Evolutionary conservation across 2,797 vertebrate species (phyloP).

Genomic region (Hippopotamyrus pictus): DNA sequence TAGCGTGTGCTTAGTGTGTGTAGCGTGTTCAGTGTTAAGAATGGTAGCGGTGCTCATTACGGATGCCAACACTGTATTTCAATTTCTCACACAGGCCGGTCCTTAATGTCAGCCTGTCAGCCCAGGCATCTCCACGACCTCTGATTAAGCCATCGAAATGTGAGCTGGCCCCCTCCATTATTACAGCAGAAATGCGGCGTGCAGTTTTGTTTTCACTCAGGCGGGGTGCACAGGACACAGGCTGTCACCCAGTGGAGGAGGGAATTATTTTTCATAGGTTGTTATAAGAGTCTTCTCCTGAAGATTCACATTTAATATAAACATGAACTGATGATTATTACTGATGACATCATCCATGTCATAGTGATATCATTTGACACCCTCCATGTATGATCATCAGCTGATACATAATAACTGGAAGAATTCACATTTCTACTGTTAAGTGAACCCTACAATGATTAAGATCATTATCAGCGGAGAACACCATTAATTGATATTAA

Average conservation of each 20-base stretch:
- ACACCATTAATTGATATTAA: not conserved
- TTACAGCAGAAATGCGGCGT: not conserved
- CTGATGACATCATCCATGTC: not conserved
- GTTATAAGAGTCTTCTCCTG: not conserved
- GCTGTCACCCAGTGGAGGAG: not conserved
- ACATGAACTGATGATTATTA: not conserved
- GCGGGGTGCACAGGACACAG: not conserved
- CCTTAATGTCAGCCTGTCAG: not conserved
- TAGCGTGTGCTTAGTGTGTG: not conserved
- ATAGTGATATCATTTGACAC: not conserved
- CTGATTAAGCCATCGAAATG: not conserved
- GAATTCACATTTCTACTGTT: not conserved
- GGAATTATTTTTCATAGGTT: not conserved
- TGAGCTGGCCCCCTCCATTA: not conserved
- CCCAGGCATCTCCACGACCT: not conserved
- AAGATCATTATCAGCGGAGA: not conserved
- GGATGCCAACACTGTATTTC: not conserved
- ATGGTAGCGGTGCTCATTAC: not conserved
- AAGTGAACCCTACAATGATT: not conserved
- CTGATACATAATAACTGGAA: not conserved
- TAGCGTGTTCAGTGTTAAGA: not conserved
- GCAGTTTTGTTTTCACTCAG: not conserved
- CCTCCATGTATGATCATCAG: not conserved
- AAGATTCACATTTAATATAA: not conserved
- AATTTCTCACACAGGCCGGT: not conserved